Conservation (phyloP, 2,888 invertebrate genomes). For the Holacanthella duospinosa region DNA sequence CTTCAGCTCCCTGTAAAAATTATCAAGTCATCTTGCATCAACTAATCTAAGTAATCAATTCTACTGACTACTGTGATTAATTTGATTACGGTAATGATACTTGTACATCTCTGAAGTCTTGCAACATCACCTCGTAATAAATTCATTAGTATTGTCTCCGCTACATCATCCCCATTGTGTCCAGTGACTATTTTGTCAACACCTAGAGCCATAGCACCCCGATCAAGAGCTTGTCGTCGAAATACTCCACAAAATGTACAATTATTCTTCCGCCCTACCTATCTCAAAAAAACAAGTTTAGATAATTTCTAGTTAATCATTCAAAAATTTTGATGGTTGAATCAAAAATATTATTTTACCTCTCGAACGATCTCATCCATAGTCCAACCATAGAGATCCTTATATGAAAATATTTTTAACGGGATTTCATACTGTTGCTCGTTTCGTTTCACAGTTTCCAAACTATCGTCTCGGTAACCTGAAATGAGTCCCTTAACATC, state of each 20-base stretch:
- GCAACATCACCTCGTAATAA: constrained; percentile 93
- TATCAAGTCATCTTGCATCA: no score
- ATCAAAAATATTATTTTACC: constrained; percentile 38
- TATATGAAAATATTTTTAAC: constrained; percentile 87
- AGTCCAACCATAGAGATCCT: constrained; percentile 97
- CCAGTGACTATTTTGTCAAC: constrained; percentile 94
- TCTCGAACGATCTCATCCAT: constrained; percentile 90
- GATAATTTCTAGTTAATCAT: constrained; percentile 38
- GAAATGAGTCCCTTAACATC: constrained; percentile 18
- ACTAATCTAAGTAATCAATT: background rate
- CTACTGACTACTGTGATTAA: no score
- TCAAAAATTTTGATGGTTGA: background rate
- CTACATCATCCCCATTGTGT: constrained; percentile 94
- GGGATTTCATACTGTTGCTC: constrained; percentile 86
- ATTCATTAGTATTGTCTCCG: constrained; percentile 97
- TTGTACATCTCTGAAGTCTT: constrained; percentile 79
- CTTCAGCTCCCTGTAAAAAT: constrained; percentile 52
- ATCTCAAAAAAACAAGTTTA: constrained; percentile 32
- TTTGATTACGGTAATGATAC: constrained; percentile 65
- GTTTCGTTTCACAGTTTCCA: constrained; percentile 92
- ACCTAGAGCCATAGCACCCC: constrained; percentile 77
- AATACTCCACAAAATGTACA: constrained; percentile 96
- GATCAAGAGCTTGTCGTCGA: constrained; percentile 85
- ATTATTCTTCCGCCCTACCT: constrained; percentile 80
- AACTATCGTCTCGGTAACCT: constrained; percentile 87